These are phyloP conservation scores for Nomada fabriciana DNA, from an alignment of 2,888 invertebrate species.

Conservation along the genomic window DNA sequence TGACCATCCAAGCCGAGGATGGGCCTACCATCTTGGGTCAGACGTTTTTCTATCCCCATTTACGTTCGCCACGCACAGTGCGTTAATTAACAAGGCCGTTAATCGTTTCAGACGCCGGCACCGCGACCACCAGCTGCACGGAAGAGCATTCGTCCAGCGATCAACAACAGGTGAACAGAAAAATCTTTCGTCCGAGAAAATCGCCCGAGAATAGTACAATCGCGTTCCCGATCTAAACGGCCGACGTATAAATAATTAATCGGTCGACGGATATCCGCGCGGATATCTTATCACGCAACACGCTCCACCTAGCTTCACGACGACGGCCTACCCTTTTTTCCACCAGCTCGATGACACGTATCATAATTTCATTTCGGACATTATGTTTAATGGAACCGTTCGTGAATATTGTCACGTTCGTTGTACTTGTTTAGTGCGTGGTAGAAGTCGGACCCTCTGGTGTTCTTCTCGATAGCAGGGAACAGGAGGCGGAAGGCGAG, in stretches of 20 bases:
- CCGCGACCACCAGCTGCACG: slow-evolving; percentile 74
- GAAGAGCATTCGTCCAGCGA: slow-evolving; percentile 77
- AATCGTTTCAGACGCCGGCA: slow-evolving; percentile 73
- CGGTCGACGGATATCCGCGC: slow-evolving; percentile 20
- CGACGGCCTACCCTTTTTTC: no score
- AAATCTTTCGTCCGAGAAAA: background rate
- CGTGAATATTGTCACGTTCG: background rate
- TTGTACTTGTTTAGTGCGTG: slow-evolving; percentile 75
- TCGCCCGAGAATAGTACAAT: no score
- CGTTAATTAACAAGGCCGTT: no score
- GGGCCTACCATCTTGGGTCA: slow-evolving; percentile 80
- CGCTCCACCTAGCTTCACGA: background rate
- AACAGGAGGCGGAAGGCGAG: slow-evolving; percentile 77
- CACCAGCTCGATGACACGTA: no score
- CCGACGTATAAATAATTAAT: slow-evolving; percentile 13
- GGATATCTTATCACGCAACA: slow-evolving; percentile 28
- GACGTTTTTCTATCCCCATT: slow-evolving; percentile 7
- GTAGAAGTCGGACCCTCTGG: slow-evolving; percentile 81
- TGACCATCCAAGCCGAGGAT: slow-evolving; percentile 85
- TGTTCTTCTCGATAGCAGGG: slow-evolving; percentile 77
- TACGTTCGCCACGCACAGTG: background rate
- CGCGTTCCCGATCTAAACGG: background rate
- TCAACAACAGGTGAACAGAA: slow-evolving; percentile 72
- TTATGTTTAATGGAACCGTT: background rate
- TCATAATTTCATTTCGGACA: background rate